Percentiles rank a stretch among this genome's conserved stretches.
phyloP scores from a whole-genome alignment of 2,113 vertebrate genomes.

The Catharus bicknelli region DNA sequence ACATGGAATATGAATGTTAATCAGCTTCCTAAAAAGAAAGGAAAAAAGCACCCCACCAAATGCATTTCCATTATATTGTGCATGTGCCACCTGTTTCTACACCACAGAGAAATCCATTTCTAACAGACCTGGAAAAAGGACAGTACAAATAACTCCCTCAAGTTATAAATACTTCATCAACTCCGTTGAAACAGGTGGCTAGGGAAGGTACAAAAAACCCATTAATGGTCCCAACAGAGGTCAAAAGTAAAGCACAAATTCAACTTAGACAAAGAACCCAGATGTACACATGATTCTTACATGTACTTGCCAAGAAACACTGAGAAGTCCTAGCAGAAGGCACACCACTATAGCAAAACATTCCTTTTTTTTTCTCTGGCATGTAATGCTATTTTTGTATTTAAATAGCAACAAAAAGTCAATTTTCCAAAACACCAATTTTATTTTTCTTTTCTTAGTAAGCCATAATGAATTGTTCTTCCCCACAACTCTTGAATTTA shows the following conservation, averaged over 20 bases:
- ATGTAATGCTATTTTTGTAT: background rate
- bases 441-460: background rate
- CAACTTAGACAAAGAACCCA: background rate
- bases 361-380: background rate
- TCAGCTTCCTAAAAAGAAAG: background rate
- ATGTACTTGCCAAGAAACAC: background rate
- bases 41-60: fast-evolving
- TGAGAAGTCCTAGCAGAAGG: background rate
- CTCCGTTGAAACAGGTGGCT: background rate
- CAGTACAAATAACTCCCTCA: fast-evolving
- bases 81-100: background rate
- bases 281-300: fast-evolving
- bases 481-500: background rate
- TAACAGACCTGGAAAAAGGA: background rate
- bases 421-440: background rate
- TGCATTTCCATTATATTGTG: background rate
- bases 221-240: background rate
- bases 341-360: fast-evolving
- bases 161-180: background rate
- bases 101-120: background rate
- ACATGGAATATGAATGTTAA: background rate
- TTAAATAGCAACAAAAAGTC: background rate
- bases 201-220: background rate
- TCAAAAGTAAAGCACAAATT: background rate
- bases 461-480: background rate